phyloP scores from a whole-genome alignment of 2,113 vertebrate genomes.

The Phylloscopus trochiloides region DNA sequence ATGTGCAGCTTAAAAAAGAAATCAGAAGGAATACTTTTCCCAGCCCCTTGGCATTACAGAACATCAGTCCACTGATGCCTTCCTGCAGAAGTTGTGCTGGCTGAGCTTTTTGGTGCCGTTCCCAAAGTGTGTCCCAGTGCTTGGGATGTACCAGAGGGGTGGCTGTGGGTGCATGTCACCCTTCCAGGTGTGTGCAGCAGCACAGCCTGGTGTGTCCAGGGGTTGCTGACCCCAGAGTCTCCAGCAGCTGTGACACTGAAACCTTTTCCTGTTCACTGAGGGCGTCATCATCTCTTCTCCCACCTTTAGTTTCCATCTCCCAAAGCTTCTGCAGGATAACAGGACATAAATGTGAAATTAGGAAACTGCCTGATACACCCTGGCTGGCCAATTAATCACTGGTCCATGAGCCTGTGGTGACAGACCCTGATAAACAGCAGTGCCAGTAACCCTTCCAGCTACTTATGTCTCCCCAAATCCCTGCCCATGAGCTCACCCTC shows the following conservation, averaged over 20 bases:
- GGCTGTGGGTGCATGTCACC: fast-evolving
- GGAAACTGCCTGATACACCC: background rate
- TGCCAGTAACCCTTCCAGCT: background rate
- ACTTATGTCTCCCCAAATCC: background rate
- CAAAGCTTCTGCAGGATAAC: background rate
- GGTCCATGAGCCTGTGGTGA: background rate
- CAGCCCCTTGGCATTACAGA: background rate
- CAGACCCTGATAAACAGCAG: background rate
- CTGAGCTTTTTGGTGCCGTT: background rate
- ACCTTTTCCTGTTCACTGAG: background rate
- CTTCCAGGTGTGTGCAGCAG: background rate
- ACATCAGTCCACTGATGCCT: background rate
- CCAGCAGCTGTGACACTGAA: background rate
- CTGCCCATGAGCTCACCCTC: background rate
- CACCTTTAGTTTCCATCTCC: background rate
- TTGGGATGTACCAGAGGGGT: background rate
- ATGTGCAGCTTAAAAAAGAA: background rate
- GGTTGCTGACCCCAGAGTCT: background rate
- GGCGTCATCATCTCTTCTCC: background rate
- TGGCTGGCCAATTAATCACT: background rate
- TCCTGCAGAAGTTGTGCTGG: background rate
- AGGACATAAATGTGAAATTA: background rate
- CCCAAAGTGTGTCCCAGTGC: background rate
- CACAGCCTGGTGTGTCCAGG: fast-evolving
- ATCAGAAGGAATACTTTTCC: background rate